Percentiles rank a stretch among this genome's conserved stretches.
These are phyloP conservation scores for Chunga burmeisteri DNA, from an alignment of 2,113 vertebrate genomes.

Conservation along the genomic window DNA sequence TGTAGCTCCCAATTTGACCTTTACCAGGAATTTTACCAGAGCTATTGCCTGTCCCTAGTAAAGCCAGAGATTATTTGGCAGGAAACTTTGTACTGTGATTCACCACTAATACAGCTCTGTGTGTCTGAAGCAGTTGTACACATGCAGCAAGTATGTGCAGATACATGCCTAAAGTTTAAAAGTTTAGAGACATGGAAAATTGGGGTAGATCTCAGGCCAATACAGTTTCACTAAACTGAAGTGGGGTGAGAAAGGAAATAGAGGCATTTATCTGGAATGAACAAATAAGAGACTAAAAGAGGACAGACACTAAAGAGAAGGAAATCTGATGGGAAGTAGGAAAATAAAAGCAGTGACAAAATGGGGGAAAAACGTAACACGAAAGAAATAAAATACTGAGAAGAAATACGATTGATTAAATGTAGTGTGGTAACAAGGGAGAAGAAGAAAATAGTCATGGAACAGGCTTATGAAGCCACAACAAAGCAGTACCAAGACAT, in stretches of 20 bases:
- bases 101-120: neutral
- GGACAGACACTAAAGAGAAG: neutral
- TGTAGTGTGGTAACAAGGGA: neutral
- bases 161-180: neutral
- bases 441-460: neutral
- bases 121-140: neutral
- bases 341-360: neutral
- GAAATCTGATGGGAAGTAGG: neutral
- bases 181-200: neutral
- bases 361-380: neutral
- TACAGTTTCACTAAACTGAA: neutral
- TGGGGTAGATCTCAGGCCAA: neutral
- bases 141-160: neutral
- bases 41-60: neutral
- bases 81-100: neutral
- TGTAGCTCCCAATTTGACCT: neutral
- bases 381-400: neutral
- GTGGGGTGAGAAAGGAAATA: neutral
- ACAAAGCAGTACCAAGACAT: neutral
- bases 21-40: neutral
- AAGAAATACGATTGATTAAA: neutral
- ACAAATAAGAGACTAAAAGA: neutral
- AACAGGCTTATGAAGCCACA: neutral
- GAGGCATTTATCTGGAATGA: neutral
- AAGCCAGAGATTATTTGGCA: neutral